Percentiles rank a stretch among this genome's conserved stretches.
Conservation (phyloP, 2,797 vertebrate genomes). For the Eupleurogrammus muticus region DNA sequence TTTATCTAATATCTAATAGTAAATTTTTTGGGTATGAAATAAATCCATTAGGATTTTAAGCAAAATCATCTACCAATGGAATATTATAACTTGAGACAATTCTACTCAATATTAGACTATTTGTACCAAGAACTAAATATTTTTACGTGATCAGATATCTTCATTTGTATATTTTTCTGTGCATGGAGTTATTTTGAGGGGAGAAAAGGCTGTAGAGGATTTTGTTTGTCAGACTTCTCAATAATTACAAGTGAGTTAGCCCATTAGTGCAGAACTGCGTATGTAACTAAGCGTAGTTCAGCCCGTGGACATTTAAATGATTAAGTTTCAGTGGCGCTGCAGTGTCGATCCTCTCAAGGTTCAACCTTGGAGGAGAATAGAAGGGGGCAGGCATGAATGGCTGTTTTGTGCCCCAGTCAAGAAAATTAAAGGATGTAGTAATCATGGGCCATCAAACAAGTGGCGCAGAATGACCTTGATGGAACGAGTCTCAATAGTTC, state of each 20-base stretch:
- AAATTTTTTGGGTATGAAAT: too few relatives aligned
- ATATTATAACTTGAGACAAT: too few relatives aligned
- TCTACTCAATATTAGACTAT: too few relatives aligned
- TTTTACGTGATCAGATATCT: too few relatives aligned
- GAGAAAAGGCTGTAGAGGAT: slow-evolving; percentile 7
- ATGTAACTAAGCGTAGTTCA: slow-evolving; percentile 48
- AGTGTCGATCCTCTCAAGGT: slow-evolving; percentile 17
- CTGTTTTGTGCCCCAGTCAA: slow-evolving; percentile 33
- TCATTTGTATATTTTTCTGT: too few relatives aligned
- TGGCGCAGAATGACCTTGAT: slow-evolving; percentile 7
- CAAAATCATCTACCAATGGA: too few relatives aligned
- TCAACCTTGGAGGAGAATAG: slow-evolving; percentile 35
- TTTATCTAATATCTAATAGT: too few relatives aligned
- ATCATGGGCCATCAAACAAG: slow-evolving; percentile 8
- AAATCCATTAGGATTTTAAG: too few relatives aligned
- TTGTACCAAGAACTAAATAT: too few relatives aligned
- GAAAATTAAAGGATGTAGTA: slow-evolving; percentile 11
- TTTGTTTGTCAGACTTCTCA: slow-evolving; percentile 42
- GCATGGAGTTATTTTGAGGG: slow-evolving; percentile 4
- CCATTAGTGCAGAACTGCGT: slow-evolving; percentile 10
- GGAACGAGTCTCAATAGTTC: not conserved
- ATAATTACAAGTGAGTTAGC: slow-evolving; percentile 18
- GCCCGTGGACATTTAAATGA: slow-evolving; percentile 41
- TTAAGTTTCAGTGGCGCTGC: slow-evolving; percentile 19
- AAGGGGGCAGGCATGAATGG: slow-evolving; percentile 16